Evolutionary conservation across 2,888 invertebrate genomes (phyloP).

Genomic region (Lymantria dispar): DNA sequence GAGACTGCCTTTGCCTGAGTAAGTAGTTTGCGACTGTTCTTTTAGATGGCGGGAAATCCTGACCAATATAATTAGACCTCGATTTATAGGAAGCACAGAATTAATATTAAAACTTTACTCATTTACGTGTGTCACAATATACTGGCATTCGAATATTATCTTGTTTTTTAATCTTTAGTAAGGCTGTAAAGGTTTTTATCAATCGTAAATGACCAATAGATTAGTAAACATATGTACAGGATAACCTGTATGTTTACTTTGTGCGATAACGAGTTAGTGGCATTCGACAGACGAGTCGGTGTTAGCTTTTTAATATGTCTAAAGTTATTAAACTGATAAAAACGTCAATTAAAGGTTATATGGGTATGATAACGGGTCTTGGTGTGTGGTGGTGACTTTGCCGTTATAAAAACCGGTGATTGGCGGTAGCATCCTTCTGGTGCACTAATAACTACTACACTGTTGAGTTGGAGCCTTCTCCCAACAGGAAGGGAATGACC

Average conservation of each 20-base stretch:
- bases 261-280: conserved; percentile 30
- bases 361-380: too few relatives aligned
- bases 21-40: conserved; percentile 21
- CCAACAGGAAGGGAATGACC: too few relatives aligned
- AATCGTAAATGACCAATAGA: conserved; percentile 49
- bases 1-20: conserved; percentile 24
- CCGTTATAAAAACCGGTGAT: too few relatives aligned
- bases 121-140: conserved; percentile 22
- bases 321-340: background rate
- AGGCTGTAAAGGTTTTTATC: conserved; percentile 55
- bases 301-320: background rate
- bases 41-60: conserved; percentile 30
- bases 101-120: conserved; percentile 3
- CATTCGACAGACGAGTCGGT: conserved; percentile 4
- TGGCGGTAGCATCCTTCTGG: too few relatives aligned
- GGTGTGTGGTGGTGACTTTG: too few relatives aligned
- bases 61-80: conserved; percentile 32
- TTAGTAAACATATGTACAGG: conserved; percentile 10
- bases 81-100: conserved; percentile 7
- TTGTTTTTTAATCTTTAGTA: conserved; percentile 54
- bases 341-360: background rate
- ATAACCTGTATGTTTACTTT: conserved; percentile 48
- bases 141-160: conserved; percentile 35
- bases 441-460: too few relatives aligned
- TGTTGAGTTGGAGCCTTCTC: too few relatives aligned